phyloP scores from a whole-genome alignment of 2,797 vertebrate genomes.

The Crocodylus rhombifer region DNA sequence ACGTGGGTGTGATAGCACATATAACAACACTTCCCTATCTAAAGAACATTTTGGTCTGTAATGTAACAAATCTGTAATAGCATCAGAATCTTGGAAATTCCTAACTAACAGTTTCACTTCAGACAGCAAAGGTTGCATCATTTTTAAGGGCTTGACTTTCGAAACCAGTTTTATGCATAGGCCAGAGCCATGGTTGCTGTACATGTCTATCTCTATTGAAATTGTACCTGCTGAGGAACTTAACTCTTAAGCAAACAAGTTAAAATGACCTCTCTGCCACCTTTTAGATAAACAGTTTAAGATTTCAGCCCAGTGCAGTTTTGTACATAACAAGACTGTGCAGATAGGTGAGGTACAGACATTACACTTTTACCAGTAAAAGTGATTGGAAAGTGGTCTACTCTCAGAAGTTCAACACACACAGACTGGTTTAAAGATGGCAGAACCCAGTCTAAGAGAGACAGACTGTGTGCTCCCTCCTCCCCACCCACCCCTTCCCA shows the following conservation, averaged over 20 bases:
- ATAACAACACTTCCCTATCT: background rate
- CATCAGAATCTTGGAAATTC: background rate
- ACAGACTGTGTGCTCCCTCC: no score
- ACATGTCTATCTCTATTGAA: fast-evolving
- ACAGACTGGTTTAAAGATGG: no score
- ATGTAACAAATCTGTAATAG: background rate
- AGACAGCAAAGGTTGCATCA: background rate
- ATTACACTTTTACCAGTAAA: no score
- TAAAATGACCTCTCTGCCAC: background rate
- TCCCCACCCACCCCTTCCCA: no score
- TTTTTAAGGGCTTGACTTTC: background rate
- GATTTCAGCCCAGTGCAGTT: background rate
- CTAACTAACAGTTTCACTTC: no score
- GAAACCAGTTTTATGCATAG: background rate
- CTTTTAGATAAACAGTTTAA: fast-evolving
- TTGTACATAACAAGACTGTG: background rate
- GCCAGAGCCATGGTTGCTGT: fast-evolving
- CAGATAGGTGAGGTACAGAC: background rate
- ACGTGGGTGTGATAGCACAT: background rate
- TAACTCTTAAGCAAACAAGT: background rate
- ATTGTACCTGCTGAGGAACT: background rate
- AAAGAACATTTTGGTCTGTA: background rate
- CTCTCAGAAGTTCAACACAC: no score
- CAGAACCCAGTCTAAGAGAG: no score
- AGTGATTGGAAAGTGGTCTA: no score